phyloP scores from a whole-genome alignment of 2,113 vertebrate species.

The Clinocottus analis region DNA sequence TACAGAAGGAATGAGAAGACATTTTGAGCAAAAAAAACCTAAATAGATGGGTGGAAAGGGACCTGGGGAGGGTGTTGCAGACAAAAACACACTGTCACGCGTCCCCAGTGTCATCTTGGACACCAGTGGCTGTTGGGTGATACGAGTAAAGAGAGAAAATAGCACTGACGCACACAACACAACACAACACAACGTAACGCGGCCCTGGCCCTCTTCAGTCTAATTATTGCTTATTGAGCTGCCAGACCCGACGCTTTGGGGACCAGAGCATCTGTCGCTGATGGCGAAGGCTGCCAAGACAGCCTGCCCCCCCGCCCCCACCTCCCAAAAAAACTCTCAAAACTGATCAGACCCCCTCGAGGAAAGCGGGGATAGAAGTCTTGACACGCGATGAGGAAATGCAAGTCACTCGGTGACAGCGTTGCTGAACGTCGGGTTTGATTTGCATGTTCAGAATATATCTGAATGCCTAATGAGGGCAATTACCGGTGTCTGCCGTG shows the following conservation, averaged over 20 bases:
- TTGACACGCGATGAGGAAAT: slow-evolving; percentile 8
- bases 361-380: neutral
- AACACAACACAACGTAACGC: neutral
- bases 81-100: slow-evolving; percentile 16
- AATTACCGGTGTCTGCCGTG: slow-evolving; percentile 25
- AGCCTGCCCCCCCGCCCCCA: neutral
- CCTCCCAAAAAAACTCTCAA: slow-evolving; percentile 22
- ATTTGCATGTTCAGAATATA: slow-evolving; percentile 18
- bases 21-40: neutral
- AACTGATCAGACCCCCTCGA: slow-evolving; percentile 30
- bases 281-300: slow-evolving; percentile 45
- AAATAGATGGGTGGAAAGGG: neutral
- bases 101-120: slow-evolving; percentile 7
- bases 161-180: slow-evolving; percentile 1
- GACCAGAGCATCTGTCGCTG: slow-evolving; percentile 65
- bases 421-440: neutral
- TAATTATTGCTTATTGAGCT: slow-evolving; percentile 56
- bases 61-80: slow-evolving; percentile 8
- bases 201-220: slow-evolving; percentile 30
- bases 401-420: slow-evolving; percentile 5
- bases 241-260: slow-evolving; percentile 52
- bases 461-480: slow-evolving; percentile 32
- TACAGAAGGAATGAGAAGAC: slow-evolving; percentile 13
- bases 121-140: neutral
- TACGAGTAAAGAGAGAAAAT: slow-evolving; percentile 22